These are phyloP conservation scores for Anolis sagrei DNA, from an alignment of 2,113 vertebrate genomes.

Conservation along the genomic window DNA sequence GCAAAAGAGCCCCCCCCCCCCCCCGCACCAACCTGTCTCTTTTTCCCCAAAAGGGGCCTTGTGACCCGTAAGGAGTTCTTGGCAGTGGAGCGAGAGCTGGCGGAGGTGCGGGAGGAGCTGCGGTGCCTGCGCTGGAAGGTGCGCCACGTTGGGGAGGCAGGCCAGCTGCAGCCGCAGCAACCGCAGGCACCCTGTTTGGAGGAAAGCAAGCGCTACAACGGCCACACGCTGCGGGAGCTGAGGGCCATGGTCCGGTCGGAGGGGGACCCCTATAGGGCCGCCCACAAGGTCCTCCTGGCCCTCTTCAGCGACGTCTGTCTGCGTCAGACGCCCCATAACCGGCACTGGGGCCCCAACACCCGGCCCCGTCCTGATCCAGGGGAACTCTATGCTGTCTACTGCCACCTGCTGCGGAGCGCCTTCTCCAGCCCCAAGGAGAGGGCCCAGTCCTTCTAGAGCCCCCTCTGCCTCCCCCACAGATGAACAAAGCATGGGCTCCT, in stretches of 20 bases:
- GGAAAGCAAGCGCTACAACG: slow-evolving; percentile 65
- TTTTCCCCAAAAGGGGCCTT: slow-evolving; percentile 62
- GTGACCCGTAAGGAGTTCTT: slow-evolving; percentile 63
- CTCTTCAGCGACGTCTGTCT: slow-evolving; percentile 63
- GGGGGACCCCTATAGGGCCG: slow-evolving; percentile 63
- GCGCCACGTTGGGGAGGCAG: slow-evolving; percentile 60
- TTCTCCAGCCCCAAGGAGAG: slow-evolving; percentile 60
- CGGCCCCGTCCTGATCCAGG: slow-evolving; percentile 59
- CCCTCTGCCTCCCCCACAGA: neutral
- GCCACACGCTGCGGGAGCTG: slow-evolving; percentile 67
- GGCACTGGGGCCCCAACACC: slow-evolving; percentile 52
- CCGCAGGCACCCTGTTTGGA: neutral
- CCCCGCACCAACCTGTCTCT: neutral
- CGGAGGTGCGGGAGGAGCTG: slow-evolving; percentile 64
- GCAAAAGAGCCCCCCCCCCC: neutral
- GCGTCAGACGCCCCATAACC: slow-evolving; percentile 36
- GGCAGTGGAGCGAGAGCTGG: slow-evolving; percentile 66
- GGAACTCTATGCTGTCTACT: slow-evolving; percentile 65
- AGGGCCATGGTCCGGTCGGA: slow-evolving; percentile 69
- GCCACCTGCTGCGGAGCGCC: slow-evolving; percentile 62
- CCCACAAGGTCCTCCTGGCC: slow-evolving; percentile 59
- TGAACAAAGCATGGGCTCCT: neutral
- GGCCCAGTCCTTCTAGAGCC: neutral
- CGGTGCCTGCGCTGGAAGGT: slow-evolving; percentile 68
- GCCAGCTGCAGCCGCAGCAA: slow-evolving; percentile 51